Percentiles rank a stretch among this genome's conserved stretches.
Conservation (phyloP, 2,888 invertebrate species). For the Heliothis peltigera region DNA sequence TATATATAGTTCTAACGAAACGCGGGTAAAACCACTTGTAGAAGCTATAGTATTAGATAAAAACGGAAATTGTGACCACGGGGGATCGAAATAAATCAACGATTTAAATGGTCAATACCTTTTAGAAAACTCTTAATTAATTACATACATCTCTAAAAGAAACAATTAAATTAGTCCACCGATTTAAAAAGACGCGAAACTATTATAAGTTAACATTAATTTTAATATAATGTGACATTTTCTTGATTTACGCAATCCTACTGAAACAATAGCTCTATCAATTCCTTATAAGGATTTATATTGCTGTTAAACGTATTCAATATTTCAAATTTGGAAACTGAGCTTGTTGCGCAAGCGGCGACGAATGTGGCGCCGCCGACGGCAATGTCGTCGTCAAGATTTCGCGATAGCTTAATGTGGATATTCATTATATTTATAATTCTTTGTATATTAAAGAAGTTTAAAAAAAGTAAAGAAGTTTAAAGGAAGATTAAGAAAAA, state of each 20-base stretch:
- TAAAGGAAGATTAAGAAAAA: no score
- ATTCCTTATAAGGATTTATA: conserved; percentile 74
- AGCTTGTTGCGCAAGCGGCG: conserved; percentile 76
- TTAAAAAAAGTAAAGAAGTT: no score
- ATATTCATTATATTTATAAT: no score
- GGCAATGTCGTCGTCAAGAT: conserved; percentile 69
- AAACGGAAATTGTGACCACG: no score
- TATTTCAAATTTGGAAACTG: conserved; percentile 84
- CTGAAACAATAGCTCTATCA: conserved; percentile 61
- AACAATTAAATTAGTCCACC: neutral
- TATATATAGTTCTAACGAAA: no score
- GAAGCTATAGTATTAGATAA: no score
- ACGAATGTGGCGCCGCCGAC: conserved; percentile 75
- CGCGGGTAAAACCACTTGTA: no score
- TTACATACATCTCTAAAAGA: neutral
- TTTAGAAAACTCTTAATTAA: neutral
- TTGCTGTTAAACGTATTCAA: conserved; percentile 76
- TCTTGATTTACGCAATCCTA: conserved; percentile 33
- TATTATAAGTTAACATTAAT: conserved; percentile 16
- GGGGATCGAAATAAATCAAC: neutral
- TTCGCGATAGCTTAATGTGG: conserved; percentile 58
- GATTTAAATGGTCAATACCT: neutral
- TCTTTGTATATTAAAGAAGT: no score
- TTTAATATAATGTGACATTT: conserved; percentile 32
- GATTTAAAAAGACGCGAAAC: neutral